A percentile compares a stretch with the other conserved stretches of the same genome.
Conservation (phyloP, 2,888 invertebrate genomes). For the Globia sparganii region DNA sequence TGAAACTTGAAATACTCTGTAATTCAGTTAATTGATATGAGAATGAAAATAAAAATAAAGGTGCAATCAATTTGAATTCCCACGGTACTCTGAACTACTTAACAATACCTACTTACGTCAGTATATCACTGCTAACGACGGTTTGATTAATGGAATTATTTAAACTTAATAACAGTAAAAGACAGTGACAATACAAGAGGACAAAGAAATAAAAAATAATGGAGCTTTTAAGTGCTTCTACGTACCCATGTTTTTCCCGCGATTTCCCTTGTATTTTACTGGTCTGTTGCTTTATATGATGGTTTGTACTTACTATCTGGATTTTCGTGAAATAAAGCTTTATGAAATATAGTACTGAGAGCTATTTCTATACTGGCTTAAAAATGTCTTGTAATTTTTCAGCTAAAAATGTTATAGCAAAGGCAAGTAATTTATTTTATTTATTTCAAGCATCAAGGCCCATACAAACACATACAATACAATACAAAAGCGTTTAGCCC, state of each 20-base stretch:
- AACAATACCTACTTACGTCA: conserved; percentile 37
- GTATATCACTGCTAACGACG: conserved; percentile 55
- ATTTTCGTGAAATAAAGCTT: not conserved
- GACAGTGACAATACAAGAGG: conserved; percentile 42
- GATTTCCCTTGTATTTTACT: conserved; percentile 18
- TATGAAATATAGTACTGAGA: not conserved
- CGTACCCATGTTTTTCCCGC: conserved; percentile 14
- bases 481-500: not conserved
- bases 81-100: conserved; percentile 41
- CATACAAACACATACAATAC: no score
- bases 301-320: not conserved
- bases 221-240: not conserved
- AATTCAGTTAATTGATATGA: conserved; percentile 31
- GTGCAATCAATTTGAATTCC: conserved; percentile 45
- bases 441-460: no score
- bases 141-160: conserved; percentile 62
- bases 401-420: not conserved
- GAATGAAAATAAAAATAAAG: conserved; percentile 17
- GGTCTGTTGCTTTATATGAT: not conserved
- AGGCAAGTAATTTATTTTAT: not conserved
- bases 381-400: not conserved
- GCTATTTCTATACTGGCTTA: no score
- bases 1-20: conserved; percentile 17
- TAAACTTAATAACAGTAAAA: conserved; percentile 42
- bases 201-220: conserved; percentile 51